A percentile compares a stretch with the other conserved stretches of the same genome.
Conservation (phyloP, 2,113 vertebrate genomes). For the Casuarius casuarius region DNA sequence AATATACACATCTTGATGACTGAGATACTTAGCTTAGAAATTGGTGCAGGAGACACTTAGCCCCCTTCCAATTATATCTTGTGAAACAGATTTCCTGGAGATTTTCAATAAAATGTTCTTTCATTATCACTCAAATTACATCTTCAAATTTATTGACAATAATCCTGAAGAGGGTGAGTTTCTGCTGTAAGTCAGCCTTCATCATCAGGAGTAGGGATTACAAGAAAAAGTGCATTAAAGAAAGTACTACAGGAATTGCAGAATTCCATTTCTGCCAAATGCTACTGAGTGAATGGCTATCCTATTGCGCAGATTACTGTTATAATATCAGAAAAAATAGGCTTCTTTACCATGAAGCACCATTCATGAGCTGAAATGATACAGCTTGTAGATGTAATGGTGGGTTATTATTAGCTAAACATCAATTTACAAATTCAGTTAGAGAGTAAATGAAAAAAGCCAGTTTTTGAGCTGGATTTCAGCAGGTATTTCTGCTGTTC, state of each 20-base stretch:
- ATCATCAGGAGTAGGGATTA: background rate
- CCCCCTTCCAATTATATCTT: constrained; percentile 58
- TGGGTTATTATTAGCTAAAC: background rate
- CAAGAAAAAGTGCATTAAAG: background rate
- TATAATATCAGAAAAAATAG: background rate
- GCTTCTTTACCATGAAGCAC: background rate
- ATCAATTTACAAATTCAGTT: background rate
- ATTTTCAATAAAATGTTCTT: constrained; percentile 65
- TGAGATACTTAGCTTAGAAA: constrained; percentile 65
- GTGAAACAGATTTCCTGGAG: constrained; percentile 43
- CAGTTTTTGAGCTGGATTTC: background rate
- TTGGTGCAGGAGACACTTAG: constrained; percentile 6
- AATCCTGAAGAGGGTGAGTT: background rate
- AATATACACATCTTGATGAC: constrained; percentile 11
- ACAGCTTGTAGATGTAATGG: background rate
- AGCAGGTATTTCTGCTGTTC: background rate
- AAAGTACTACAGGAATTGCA: background rate
- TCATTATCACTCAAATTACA: constrained; percentile 68
- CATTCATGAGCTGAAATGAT: background rate
- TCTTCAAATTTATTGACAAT: constrained; percentile 35
- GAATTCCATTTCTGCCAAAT: background rate
- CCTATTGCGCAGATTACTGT: background rate
- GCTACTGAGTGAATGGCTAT: background rate
- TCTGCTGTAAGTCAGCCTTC: constrained; percentile 37
- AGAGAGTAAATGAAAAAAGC: background rate